Conservation (phyloP, 2,113 vertebrate genomes). For the Anseranas semipalmata region DNA sequence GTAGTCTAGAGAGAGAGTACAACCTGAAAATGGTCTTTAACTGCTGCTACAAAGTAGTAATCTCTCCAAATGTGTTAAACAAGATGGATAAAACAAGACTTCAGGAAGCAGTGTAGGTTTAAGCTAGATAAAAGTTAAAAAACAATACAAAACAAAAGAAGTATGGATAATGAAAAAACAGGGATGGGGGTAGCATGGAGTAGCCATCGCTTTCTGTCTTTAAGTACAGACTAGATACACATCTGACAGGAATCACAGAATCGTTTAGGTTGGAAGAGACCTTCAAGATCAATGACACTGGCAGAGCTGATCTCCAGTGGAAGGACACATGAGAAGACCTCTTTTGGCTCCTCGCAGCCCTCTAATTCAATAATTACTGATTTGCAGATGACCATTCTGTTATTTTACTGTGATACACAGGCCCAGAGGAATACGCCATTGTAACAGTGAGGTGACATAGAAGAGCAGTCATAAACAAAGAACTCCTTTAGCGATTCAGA, state of each 20-base stretch:
- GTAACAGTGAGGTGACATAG: background rate
- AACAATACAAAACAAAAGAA: background rate
- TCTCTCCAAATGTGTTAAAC: background rate
- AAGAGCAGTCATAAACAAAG: background rate
- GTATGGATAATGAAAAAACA: background rate
- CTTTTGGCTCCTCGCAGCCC: background rate
- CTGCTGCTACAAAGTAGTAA: background rate
- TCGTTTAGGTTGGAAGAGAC: too few relatives aligned
- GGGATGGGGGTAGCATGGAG: background rate
- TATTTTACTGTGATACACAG: background rate
- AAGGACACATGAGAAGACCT: background rate
- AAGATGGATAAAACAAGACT: background rate
- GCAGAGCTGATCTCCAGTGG: background rate
- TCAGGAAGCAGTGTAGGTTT: background rate
- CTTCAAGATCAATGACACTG: too few relatives aligned
- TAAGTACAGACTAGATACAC: background rate
- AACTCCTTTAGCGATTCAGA: background rate
- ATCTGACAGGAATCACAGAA: background rate
- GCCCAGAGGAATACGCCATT: background rate
- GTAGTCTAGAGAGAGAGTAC: background rate
- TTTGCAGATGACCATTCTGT: background rate
- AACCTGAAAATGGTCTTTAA: background rate
- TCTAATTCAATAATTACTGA: constrained; percentile 4
- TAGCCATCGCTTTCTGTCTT: background rate
- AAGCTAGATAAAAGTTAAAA: background rate